Evolutionary conservation across 1,140 invertebrate species (phyloP).

Genomic region (Apis mellifera): Amel_HAv3.1 CM009940.2:466501-467000

Average conservation of each 20-base stretch:
- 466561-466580: neutral
- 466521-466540: constrained; percentile 32
- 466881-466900: neutral
- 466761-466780: too few relatives aligned
- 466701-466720: too few relatives aligned
- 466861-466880: neutral
- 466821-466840: neutral
- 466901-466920: neutral
- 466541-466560: neutral
- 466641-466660: neutral
- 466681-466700: too few relatives aligned
- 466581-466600: neutral
- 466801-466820: neutral
- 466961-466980: neutral
- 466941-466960: neutral
- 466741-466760: too few relatives aligned
- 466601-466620: neutral
- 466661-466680: too few relatives aligned
- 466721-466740: too few relatives aligned
- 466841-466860: neutral
- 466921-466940: neutral
- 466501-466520: constrained; percentile 15
- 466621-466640: neutral
- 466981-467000: neutral
- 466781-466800: too few relatives aligned